phyloP scores from a whole-genome alignment of 2,888 invertebrate species.

The Tipula unca region DNA sequence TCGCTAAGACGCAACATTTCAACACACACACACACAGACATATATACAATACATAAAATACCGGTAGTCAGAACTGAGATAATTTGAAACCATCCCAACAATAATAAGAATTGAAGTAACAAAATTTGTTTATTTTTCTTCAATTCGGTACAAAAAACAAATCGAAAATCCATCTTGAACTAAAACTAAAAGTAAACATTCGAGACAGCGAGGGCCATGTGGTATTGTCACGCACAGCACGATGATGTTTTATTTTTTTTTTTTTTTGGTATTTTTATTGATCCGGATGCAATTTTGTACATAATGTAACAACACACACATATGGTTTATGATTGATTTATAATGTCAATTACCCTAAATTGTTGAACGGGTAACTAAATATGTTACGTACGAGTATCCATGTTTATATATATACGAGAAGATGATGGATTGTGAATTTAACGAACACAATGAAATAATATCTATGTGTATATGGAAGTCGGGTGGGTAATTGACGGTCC shows the following conservation, averaged over 20 bases:
- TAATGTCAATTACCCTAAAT: not conserved
- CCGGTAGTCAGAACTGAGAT: not conserved
- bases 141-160: not conserved
- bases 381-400: not conserved
- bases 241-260: not conserved
- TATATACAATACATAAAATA: not conserved
- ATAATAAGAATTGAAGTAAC: not conserved
- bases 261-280: not conserved
- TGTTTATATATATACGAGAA: not conserved
- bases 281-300: not conserved
- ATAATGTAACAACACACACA: not conserved
- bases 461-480: too few species aligned
- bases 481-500: not conserved
- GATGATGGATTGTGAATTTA: not conserved
- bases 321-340: not conserved
- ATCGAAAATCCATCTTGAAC: not conserved
- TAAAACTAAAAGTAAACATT: not conserved
- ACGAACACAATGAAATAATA: not conserved
- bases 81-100: not conserved
- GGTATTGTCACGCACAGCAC: conserved; percentile 4
- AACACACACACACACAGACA: too few species aligned
- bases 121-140: not conserved
- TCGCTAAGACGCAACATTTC: not conserved
- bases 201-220: not conserved
- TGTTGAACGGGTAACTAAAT: not conserved